Conservation (phyloP, 2,113 vertebrate genomes). For the Chloroceryle aenea region DNA sequence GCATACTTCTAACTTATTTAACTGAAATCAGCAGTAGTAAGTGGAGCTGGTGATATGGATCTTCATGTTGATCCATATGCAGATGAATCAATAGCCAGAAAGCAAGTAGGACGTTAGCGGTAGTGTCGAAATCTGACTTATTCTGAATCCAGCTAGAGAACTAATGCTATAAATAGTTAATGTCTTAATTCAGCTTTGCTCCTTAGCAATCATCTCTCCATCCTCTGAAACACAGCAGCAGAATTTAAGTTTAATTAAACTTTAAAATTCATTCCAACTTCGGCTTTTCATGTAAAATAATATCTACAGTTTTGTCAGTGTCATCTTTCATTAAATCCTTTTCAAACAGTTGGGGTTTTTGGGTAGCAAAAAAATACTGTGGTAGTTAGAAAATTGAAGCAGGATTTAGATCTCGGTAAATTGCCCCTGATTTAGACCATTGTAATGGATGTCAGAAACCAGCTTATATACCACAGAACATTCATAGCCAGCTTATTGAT, state of each 20-base stretch:
- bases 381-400: not conserved
- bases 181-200: constrained; percentile 15
- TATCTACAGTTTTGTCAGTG: not conserved
- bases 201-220: not conserved
- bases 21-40: not conserved
- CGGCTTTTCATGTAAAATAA: constrained; percentile 26
- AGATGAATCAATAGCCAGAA: not conserved
- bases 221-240: not conserved
- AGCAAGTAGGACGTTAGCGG: not conserved
- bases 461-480: not conserved
- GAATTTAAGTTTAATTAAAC: constrained; percentile 32
- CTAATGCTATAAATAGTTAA: constrained; percentile 19
- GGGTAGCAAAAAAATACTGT: not conserved
- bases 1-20: not conserved
- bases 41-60: not conserved
- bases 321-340: not conserved
- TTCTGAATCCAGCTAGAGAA: not conserved
- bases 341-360: not conserved
- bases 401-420: not conserved
- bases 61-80: not conserved
- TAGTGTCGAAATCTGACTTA: not conserved
- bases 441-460: not conserved
- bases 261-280: not conserved
- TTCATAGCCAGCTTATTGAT: not conserved
- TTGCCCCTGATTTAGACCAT: not conserved